Evolutionary conservation across 2,888 invertebrate species (phyloP), one percentile per base, ranked within the genome.

Genomic region (Pecten maximus): DNA sequence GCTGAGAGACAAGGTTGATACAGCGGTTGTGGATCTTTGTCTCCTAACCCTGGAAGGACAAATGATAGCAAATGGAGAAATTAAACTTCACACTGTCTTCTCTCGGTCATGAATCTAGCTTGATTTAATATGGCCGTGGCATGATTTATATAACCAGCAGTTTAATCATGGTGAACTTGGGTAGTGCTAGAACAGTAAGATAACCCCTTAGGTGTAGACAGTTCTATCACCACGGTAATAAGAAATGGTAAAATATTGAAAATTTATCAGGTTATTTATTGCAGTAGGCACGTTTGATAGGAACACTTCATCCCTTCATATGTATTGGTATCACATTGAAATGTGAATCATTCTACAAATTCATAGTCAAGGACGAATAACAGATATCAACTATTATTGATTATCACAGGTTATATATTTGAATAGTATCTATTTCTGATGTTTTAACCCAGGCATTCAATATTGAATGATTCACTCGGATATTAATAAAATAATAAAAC

Each of bases 221-320:
- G 8, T 28, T 74, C 74, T 74, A 74, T 74, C 74, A 23, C 35
- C 74, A 74, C 15, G 74, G 74, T 35, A 74, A 74, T 74, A 74
- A 74, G 74, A 74, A 74, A 28, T 15, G 74, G 74, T 74, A 35
- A 74, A 35, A 74, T 74, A 74, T 74, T 74, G 74, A 74, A 74
- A 74, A 6, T 35, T 28, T 74, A 74, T 74, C 74, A 12, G 74
- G 74, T 35, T 74, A 35, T 74, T 74, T 74, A 74, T 74, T 74
- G 35, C 74, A 74, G 74, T 35, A 10, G 74, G 74, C 28, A 23
- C 35, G 74, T 74, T 74, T 54, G 2, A 74, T 74, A 74, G 10
- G 10, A 35, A 35, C 74, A 74, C 35, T 74, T 74, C 28, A 23
- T 15, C 60, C 10, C 60, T 60, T 23, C 28, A n/a, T 60, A 60